Conservation (phyloP, 2,888 invertebrate species). For the Falcaria lacertinaria region DNA sequence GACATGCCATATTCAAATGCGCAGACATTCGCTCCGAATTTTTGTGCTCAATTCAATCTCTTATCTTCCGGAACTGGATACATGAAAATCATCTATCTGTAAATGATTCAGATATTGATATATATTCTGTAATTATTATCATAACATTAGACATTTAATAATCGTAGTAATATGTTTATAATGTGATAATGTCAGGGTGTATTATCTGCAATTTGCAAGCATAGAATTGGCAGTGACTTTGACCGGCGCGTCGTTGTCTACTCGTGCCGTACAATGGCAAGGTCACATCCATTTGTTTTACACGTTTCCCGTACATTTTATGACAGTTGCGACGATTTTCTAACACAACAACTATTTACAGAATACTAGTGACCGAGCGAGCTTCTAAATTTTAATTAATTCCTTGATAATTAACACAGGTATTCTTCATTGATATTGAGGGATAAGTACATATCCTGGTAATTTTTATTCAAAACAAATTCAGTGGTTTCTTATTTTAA, state of each 20-base stretch:
- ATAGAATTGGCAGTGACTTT: slow-evolving; percentile 50
- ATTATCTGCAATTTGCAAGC: slow-evolving; percentile 18
- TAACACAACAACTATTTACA: slow-evolving; percentile 11
- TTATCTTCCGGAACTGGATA: background rate
- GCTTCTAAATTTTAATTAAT: too few relatives aligned
- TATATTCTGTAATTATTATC: too few relatives aligned
- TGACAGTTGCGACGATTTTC: slow-evolving; percentile 25
- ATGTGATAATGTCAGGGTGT: slow-evolving; percentile 9
- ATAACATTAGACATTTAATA: too few relatives aligned
- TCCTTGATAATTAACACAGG: too few relatives aligned
- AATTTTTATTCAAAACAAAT: too few relatives aligned
- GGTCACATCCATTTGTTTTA: slow-evolving; percentile 42
- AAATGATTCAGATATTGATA: too few relatives aligned
- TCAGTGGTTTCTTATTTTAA: too few relatives aligned
- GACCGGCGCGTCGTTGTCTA: slow-evolving; percentile 41
- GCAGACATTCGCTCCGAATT: background rate
- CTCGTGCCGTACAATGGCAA: slow-evolving; percentile 42
- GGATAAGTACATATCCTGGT: too few relatives aligned
- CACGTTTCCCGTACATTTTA: slow-evolving; percentile 30
- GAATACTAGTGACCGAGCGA: too few relatives aligned
- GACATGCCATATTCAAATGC: background rate
- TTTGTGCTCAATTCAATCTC: background rate
- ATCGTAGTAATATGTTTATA: background rate
- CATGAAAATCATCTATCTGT: background rate
- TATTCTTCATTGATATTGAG: too few relatives aligned